Base-by-base conservation (phyloP, 2,113 vertebrate genomes). In the Gasterosteus nipponicus region DNA sequence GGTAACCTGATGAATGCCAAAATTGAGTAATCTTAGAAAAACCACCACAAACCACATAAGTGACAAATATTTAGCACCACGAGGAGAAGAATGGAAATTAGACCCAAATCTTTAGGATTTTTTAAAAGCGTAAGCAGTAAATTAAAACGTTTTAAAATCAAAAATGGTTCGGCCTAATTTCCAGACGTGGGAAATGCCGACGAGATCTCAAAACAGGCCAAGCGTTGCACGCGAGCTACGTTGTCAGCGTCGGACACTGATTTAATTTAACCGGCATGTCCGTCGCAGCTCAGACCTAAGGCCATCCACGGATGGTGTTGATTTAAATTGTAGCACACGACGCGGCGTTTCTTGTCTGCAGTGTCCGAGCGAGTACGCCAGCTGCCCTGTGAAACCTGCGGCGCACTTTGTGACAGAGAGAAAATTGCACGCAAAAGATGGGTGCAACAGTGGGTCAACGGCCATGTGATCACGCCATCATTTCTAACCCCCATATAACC, bases 261-360 rank as follows among this genome's bases (percentile, higher is more conserved):
- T 73, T 82, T 77, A 72, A 86, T 83, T 81, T 57, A 73, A 73
- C 69, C 78, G 67, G 54, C 72, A 54, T 54, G 70, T 69, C 72
- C 68, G 57, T 77, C 79, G 57, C 41, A 80, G 68, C 81, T 79
- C 82, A 57, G 47, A 80, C 73, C 81, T 29, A 3, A 69, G 81
- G 81, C 81, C 18, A 35, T 6, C 4, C 12, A 53, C 41, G 11
- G 46, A 72, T 44, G 66, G 76, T 77, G 74, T 67, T 84, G 59
- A 83, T 81, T 75, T 81, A 53, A 75, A 75, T 29, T 72, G 69
- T 38, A 76, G 62, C 66, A 77, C 63, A 65, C 84, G 78, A 88
- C 75, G 75, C 51, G 19, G 72, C 72, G 72, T 64, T 78, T 85
- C 49, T 26, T 35, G 69, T 79, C 72, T 46, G 62, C 73, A 64